Evolutionary conservation across 2,888 invertebrate species (phyloP), one percentile per base, ranked within the genome.

Genomic region (Chironomus riparius): DNA sequence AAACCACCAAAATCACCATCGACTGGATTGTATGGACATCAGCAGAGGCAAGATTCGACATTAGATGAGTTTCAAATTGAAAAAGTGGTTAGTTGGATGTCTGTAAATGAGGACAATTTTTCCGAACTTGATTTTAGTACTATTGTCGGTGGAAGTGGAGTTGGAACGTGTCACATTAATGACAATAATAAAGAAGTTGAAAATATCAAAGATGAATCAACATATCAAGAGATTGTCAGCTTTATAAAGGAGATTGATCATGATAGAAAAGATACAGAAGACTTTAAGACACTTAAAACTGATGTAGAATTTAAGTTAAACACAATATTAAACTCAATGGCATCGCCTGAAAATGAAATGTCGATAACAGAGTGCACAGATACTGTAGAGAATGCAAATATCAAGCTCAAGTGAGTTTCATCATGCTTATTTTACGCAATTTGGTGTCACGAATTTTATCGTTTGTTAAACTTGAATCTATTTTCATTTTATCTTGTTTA

Each of bases 41-140:
- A 38, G 38, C 38, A 38, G 38, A 38, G 83, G 1, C 82, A 84
- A 77, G 83, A 84, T 74, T 80, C 82, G 0, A 83, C 82, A 77
- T 77, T 84, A 4, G 81, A 80, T 70, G 83, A 84, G 76, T 84
- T 84, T 76, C 82, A 84, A 79, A 79, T 84, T 77, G 85, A 84
- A 77, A 83, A 84, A 78, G 81, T 84, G 47, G 85, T 84, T 74
- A 83, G 82, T 76, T 84, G 84, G 84, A 84, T 84, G 83, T 83
- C 85, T 7, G 80, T 83, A 78, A 82, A 84, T 76, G 76, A 76
- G 24, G 76, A 76, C 5, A 76, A 24, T 21, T 76, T 76, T 24
- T 76, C 76, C 1, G 76, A 76, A 10, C 65, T 56, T 50, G 76
- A 76, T 21, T 76, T 28, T n/a, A 56, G 15, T 10, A 10, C 10